Percentiles rank a stretch among this genome's conserved stretches.
phyloP scores from a whole-genome alignment of 2,888 invertebrate species.

The Diarsia brunnea region DNA sequence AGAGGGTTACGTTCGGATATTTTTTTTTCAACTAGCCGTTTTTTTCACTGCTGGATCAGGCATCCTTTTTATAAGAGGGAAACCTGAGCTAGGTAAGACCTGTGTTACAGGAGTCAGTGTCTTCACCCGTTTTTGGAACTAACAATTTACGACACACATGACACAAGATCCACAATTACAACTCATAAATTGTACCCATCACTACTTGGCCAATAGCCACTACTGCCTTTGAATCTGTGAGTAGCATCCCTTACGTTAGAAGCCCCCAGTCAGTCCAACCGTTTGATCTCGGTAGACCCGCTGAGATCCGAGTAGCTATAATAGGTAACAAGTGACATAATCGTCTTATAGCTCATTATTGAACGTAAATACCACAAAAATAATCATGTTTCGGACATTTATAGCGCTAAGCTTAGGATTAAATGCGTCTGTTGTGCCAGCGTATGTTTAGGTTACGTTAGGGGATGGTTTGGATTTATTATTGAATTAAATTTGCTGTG shows the following conservation, averaged over 20 bases:
- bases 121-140: no score
- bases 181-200: neutral
- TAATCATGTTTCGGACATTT: conserved; percentile 60
- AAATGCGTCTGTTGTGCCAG: conserved; percentile 38
- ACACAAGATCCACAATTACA: neutral
- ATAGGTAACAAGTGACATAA: conserved; percentile 23
- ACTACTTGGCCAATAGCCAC: neutral
- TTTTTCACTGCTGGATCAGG: no score
- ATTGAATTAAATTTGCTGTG: neutral
- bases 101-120: neutral
- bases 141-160: neutral
- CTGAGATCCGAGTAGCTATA: neutral
- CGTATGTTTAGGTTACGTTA: conserved; percentile 55
- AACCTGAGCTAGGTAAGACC: neutral
- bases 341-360: conserved; percentile 50
- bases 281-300: conserved; percentile 42
- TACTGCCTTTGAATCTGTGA: neutral
- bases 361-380: conserved; percentile 55
- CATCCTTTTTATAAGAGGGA: no score
- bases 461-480: neutral
- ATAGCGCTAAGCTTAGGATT: conserved; percentile 61
- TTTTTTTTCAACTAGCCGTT: no score
- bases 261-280: no score
- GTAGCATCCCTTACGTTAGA: neutral
- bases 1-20: no score